A percentile compares a stretch with the other conserved stretches of the same genome.
These are phyloP conservation scores for Enteromius radiatus DNA, from an alignment of 2,797 vertebrate genomes.

Conservation along the genomic window DNA sequence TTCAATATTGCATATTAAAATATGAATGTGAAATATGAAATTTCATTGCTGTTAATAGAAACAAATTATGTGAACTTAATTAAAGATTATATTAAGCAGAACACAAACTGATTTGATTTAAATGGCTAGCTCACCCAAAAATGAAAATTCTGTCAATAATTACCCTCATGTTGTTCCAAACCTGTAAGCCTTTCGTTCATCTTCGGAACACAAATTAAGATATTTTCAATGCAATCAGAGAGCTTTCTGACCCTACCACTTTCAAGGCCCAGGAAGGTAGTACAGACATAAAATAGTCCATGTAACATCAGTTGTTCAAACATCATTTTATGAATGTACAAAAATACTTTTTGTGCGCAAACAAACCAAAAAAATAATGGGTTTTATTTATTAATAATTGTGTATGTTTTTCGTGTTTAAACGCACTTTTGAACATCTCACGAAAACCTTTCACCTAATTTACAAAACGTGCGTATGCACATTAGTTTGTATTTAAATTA, in stretches of 20 bases:
- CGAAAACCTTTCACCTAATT: too few relatives aligned
- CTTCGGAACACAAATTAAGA: neutral
- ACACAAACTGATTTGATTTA: neutral
- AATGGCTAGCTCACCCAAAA: neutral
- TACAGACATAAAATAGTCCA: neutral
- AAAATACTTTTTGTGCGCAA: too few relatives aligned
- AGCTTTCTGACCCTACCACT: neutral
- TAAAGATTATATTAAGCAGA: neutral
- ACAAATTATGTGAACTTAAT: neutral
- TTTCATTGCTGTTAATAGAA: neutral
- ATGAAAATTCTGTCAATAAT: neutral
- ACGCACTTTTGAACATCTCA: too few relatives aligned
- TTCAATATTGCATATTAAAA: neutral
- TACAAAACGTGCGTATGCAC: too few relatives aligned
- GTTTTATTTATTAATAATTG: too few relatives aligned
- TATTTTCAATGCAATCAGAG: too few relatives aligned
- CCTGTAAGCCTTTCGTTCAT: neutral
- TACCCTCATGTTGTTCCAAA: neutral
- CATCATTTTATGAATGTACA: too few relatives aligned
- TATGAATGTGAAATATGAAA: neutral
- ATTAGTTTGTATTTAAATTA: too few relatives aligned
- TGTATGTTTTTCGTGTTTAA: too few relatives aligned
- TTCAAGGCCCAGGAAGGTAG: neutral
- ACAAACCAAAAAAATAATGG: too few relatives aligned
- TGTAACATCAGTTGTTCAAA: neutral